Evolutionary conservation across 2,888 invertebrate genomes (phyloP), one percentile per base, ranked within the genome.

Genomic region (Portevinia maculata): DNA sequence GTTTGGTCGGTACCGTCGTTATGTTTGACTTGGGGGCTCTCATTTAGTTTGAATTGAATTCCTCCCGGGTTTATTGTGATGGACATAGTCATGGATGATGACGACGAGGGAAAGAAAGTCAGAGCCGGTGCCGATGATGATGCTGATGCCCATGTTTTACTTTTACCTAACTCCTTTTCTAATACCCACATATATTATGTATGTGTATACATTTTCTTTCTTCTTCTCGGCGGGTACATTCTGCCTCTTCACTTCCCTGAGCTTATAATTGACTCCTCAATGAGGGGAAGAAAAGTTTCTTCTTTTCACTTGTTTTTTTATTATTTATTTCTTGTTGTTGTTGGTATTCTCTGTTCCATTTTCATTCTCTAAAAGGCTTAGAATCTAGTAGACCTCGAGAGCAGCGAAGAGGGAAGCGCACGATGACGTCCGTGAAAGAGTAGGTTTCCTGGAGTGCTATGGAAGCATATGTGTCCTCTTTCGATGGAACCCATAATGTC

Each of bases 361-460:
- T 70, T 70, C 52, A 70, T 70, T 71, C 50, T 74, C 50, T 74
- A 65, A 74, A 74, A 57, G 74, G 74, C 74, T 74, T 74, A 65
- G 48, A 64, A 65, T 65, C 57, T 65, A 65, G 57, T 74, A 65
- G 57, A 73, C 71, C 21, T 44, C 21, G 28, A 24, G 21, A 34
- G 21, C 15, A 11, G 7, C 32, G n/a, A 3, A 17, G 13, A 9
- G 6, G 0, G 24, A n/a, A 13, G 8, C 6, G n/a, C 11, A 19
- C 13, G 32, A 57, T 59, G 57, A 71, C 9, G 37, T n/a, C 34
- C 34, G 37, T 71, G 57, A 60, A 60, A 39, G 52, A 41, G 62
- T 34, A 37, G 17, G 53, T 28, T 19, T 28, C 34, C 11, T 11
- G 11, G 28, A 30, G 19, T 15, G 28, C 53, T 17, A 55, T 19